Base-by-base conservation (phyloP, 2,113 vertebrate genomes). In the Sula dactylatra region DNA sequence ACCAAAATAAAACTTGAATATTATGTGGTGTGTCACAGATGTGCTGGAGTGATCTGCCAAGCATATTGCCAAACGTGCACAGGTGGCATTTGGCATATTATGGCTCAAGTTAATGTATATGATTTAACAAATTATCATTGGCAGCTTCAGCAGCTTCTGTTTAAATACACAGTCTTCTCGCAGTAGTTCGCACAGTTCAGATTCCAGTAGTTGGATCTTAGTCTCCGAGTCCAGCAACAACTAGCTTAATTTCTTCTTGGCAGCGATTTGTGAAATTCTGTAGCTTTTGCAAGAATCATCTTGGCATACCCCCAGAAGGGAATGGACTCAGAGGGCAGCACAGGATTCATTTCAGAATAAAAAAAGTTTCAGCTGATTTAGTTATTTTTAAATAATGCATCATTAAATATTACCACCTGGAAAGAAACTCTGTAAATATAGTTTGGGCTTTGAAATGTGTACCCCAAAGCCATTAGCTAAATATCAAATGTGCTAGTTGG, bases 121-220 rank as follows among this genome's bases (percentile, higher is more conserved):
- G 74, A 85, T 95, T 96, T 88, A 91, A 82, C 67, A 94, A 95
- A 95, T 95, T 79, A 73, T 47, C 81, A 36, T 71, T 95, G 93
- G 90, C 95, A 95, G 83, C 92, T 94, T 88, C 50, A 74, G 67
- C 64, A 90, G 31, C 88, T 93, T 93, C 80, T 94, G 49, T 87
- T 92, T 83, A 86, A 93, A 92, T 94, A 64, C 71, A 42, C 36
- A 29, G 26, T 69, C 44, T 14, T 91, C 70, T 92, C 64, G 13
- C 86, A 62, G 76, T 65, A 72, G 62, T 95, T 96, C 4, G 2
- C 36, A 32, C 24, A 74, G 66, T 82, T 54, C 36, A 24, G 5
- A 40, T 94, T 94, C 54, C 71, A 95, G 55, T 52, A 93, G 64
- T 59, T 82, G 89, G 59, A 62, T 96, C 59, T 96, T 82, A 78